A percentile compares a stretch with the other conserved stretches of the same genome.
Evolutionary conservation across 2,888 invertebrate species (phyloP).

Genomic region (Clanis bilineata): DNA sequence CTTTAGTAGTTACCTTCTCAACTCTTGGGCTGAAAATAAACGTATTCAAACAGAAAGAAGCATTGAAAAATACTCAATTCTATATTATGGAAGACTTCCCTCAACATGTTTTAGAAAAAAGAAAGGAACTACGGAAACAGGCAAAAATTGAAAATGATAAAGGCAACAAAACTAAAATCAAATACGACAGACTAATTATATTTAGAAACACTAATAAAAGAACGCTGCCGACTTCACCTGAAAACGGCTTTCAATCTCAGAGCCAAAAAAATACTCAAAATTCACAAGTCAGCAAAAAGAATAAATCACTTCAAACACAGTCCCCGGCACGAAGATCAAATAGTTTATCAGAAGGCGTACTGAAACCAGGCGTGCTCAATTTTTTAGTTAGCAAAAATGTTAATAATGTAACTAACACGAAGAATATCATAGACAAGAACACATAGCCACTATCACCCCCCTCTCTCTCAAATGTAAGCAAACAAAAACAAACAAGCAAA

Average conservation of each 20-base stretch:
- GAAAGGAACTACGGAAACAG: slow-evolving; percentile 19
- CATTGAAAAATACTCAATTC: slow-evolving; percentile 20
- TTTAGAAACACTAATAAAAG: slow-evolving; percentile 11
- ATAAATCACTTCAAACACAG: not conserved
- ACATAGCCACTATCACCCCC: slow-evolving; percentile 3
- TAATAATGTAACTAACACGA: not conserved
- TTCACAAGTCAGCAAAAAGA: slow-evolving; percentile 8
- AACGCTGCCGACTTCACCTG: not conserved
- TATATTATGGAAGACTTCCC: slow-evolving; percentile 28
- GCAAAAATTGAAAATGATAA: not conserved
- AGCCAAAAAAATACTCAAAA: not conserved
- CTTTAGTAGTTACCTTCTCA: slow-evolving; percentile 20
- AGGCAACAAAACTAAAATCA: slow-evolving; percentile 4
- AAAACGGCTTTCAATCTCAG: not conserved
- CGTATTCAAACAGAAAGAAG: slow-evolving; percentile 21
- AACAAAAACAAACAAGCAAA: not conserved
- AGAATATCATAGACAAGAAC: not conserved
- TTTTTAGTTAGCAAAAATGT: slow-evolving; percentile 6
- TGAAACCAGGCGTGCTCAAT: no score
- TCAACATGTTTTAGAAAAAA: slow-evolving; percentile 23
- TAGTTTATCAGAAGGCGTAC: no score
- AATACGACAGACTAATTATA: slow-evolving; percentile 17
- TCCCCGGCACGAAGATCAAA: not conserved
- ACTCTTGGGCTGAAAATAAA: slow-evolving; percentile 24
- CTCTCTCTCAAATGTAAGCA: not conserved